A percentile compares a stretch with the other conserved stretches of the same genome.
phyloP scores from a whole-genome alignment of 2,797 vertebrate genomes.

The Myotis myotis region DNA sequence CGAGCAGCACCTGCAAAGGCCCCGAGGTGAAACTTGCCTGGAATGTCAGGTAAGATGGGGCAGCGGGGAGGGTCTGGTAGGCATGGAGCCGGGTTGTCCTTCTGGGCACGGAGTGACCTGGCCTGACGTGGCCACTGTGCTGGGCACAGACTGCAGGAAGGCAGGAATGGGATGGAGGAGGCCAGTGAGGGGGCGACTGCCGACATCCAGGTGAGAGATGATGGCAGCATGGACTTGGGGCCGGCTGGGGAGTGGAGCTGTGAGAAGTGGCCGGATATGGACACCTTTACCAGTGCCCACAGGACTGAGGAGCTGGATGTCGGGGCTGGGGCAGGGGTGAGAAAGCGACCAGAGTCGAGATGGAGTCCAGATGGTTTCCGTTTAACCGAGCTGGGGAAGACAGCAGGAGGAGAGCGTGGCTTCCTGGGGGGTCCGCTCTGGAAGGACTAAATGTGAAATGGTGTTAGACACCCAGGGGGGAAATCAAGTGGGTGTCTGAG shows the following conservation, averaged over 20 bases:
- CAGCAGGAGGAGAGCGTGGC: neutral
- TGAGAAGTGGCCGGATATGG: too few relatives aligned
- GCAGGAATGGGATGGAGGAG: neutral
- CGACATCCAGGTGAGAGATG: neutral
- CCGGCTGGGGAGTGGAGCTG: rapidly evolving
- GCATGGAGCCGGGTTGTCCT: neutral
- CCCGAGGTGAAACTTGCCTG: too few relatives aligned
- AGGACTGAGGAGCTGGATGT: neutral
- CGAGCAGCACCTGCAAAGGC: neutral
- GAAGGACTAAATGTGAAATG: neutral
- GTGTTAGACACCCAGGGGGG: neutral
- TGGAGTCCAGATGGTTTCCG: rapidly evolving
- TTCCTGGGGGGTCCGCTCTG: rapidly evolving
- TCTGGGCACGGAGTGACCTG: neutral
- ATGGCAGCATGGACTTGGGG: rapidly evolving
- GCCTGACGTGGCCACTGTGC: neutral
- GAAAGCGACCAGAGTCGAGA: neutral
- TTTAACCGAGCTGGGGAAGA: too few relatives aligned
- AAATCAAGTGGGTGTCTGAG: neutral
- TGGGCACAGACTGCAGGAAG: neutral
- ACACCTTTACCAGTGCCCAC: neutral
- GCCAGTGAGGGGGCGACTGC: neutral
- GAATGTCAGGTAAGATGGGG: neutral
- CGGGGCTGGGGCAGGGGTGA: neutral
- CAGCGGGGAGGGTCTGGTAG: neutral